Conservation (phyloP, 2,113 vertebrate species). For the Nesogale talazaci region DNA sequence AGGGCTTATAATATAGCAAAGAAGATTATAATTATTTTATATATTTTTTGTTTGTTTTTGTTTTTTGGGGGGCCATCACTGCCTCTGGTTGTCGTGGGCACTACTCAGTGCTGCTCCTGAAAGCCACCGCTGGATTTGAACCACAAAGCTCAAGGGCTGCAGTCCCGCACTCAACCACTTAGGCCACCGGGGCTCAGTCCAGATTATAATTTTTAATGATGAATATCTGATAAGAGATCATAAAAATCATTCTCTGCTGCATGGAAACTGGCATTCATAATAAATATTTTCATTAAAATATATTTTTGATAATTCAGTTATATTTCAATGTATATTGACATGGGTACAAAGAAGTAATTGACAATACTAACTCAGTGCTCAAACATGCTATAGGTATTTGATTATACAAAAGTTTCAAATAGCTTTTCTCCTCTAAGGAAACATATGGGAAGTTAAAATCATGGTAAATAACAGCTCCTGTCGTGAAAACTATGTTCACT, state of each 20-base stretch:
- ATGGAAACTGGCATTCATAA: not conserved
- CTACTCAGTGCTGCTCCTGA: too few relatives aligned
- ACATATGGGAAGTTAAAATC: not conserved
- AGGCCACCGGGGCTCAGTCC: too few relatives aligned
- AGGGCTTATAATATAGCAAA: not conserved
- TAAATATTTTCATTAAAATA: not conserved
- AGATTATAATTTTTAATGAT: not conserved
- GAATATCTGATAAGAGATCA: not conserved
- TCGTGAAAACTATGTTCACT: not conserved
- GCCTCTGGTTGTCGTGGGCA: too few relatives aligned
- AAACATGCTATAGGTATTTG: too few relatives aligned
- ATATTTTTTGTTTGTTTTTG: too few relatives aligned
- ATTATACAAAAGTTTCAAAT: accelerated
- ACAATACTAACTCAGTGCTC: not conserved
- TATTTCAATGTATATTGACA: not conserved
- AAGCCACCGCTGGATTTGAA: too few relatives aligned
- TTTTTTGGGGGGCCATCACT: too few relatives aligned
- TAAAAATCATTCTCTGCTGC: not conserved
- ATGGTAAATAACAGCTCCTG: not conserved
- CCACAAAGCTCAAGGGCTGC: too few relatives aligned
- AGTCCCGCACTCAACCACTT: too few relatives aligned
- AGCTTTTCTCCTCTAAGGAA: not conserved
- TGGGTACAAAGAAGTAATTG: not conserved
- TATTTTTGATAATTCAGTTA: not conserved
- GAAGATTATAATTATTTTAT: not conserved